Evolutionary conservation across 2,797 vertebrate genomes (phyloP).

Genomic region (Myiotriccus ornatus): DNA sequence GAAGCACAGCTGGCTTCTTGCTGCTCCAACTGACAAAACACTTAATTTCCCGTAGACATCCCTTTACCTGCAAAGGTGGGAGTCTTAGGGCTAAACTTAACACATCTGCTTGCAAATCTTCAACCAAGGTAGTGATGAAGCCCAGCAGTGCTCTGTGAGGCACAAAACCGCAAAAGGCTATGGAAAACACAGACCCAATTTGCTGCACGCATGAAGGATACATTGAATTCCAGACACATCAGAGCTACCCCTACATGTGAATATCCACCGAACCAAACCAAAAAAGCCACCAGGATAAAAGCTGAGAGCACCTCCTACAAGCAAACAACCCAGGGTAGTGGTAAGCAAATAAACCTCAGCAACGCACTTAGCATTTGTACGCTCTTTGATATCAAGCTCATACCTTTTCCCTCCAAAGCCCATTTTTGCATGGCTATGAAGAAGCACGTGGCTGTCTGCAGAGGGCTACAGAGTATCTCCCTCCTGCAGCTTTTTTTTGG

Average conservation of each 20-base stretch:
- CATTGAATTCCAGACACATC: accelerated
- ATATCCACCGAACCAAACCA: neutral
- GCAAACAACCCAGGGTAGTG: accelerated
- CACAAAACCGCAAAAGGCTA: neutral
- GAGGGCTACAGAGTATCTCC: accelerated
- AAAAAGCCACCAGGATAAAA: neutral
- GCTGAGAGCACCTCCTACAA: neutral
- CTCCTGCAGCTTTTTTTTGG: neutral
- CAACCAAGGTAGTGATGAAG: accelerated
- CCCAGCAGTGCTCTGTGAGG: neutral
- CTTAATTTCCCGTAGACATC: too few relatives aligned
- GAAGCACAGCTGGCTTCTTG: neutral
- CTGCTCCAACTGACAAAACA: accelerated
- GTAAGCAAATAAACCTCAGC: accelerated
- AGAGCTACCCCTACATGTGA: accelerated
- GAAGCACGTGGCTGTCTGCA: accelerated
- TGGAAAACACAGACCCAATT: neutral
- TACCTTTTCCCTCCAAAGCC: neutral
- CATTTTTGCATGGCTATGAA: accelerated
- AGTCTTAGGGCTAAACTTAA: neutral
- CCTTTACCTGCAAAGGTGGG: neutral
- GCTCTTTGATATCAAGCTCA: neutral
- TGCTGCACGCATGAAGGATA: accelerated
- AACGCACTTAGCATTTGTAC: neutral
- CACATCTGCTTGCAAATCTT: accelerated